Percentiles rank a stretch among this genome's conserved stretches.
Evolutionary conservation across 2,113 vertebrate species (phyloP).

Genomic region (Crotalus horridus): DNA sequence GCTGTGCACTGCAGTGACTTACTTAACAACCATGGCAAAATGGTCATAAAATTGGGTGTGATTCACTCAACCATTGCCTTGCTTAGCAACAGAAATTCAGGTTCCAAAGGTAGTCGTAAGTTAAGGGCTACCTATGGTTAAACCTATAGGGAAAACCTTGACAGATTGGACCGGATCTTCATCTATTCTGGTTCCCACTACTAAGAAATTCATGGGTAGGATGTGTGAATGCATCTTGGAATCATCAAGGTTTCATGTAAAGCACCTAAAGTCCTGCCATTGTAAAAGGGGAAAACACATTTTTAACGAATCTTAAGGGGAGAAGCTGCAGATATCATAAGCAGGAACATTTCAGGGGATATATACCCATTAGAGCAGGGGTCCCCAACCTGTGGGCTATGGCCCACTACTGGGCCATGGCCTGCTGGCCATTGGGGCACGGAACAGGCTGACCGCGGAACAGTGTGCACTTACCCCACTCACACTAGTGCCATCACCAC

Average conservation of each 20-base stretch:
- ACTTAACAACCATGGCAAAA: background rate
- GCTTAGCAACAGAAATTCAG: background rate
- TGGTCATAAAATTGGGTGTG: background rate
- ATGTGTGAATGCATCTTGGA: background rate
- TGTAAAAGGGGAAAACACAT: background rate
- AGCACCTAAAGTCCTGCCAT: background rate
- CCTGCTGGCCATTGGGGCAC: no score
- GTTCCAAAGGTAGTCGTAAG: background rate
- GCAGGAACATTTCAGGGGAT: background rate
- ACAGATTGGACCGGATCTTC: background rate
- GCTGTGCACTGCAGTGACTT: no score
- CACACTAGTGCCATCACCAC: no score
- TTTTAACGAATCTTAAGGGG: background rate
- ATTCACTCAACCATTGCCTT: background rate
- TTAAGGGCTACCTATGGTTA: background rate
- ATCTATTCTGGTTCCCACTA: background rate
- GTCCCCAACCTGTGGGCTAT: no score
- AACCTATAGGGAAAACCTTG: background rate
- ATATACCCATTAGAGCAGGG: no score
- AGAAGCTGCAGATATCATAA: background rate
- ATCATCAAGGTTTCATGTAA: background rate
- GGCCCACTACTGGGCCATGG: no score
- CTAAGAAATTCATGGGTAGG: background rate
- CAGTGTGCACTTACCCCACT: no score
- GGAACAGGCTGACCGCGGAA: no score